These are phyloP conservation scores for Boulengeromyrus knoepffleri DNA, from an alignment of 2,113 vertebrate species.

Conservation along the genomic window DNA sequence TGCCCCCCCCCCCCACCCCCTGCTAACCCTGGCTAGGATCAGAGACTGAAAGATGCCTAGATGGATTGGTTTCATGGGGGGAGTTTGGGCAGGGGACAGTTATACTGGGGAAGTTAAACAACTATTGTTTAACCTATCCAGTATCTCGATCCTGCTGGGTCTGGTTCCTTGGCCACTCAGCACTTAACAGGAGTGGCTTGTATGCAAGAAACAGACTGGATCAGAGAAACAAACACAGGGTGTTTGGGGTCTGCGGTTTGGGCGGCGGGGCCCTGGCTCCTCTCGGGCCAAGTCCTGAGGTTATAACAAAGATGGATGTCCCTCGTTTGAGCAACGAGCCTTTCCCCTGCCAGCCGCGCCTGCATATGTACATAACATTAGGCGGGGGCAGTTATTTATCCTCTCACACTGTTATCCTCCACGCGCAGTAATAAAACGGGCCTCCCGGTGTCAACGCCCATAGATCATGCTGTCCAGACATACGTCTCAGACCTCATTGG, in stretches of 20 bases:
- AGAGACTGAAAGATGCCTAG: neutral
- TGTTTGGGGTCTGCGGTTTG: neutral
- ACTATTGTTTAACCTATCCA: neutral
- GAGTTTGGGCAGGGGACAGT: neutral
- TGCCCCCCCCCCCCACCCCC: neutral
- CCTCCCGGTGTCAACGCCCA: neutral
- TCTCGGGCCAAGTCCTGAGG: conserved; percentile 18
- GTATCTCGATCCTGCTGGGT: neutral
- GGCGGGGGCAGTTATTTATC: conserved; percentile 25
- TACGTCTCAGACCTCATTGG: conserved; percentile 19
- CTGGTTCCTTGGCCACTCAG: neutral
- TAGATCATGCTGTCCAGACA: conserved; percentile 18
- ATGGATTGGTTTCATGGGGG: neutral
- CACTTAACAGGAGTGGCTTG: neutral
- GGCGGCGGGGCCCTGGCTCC: neutral
- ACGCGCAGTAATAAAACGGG: conserved; percentile 16
- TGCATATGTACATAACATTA: conserved; percentile 26
- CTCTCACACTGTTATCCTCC: conserved; percentile 21
- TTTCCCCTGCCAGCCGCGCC: conserved; percentile 23
- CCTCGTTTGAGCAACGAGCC: conserved; percentile 48
- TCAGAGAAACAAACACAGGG: neutral
- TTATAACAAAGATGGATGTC: conserved; percentile 54
- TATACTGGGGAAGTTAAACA: neutral
- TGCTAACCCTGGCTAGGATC: neutral
- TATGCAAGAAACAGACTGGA: neutral